Percentiles rank a stretch among this genome's conserved stretches.
These are phyloP conservation scores for Phoenicopterus ruber DNA, from an alignment of 2,113 vertebrate species.

Conservation along the genomic window DNA sequence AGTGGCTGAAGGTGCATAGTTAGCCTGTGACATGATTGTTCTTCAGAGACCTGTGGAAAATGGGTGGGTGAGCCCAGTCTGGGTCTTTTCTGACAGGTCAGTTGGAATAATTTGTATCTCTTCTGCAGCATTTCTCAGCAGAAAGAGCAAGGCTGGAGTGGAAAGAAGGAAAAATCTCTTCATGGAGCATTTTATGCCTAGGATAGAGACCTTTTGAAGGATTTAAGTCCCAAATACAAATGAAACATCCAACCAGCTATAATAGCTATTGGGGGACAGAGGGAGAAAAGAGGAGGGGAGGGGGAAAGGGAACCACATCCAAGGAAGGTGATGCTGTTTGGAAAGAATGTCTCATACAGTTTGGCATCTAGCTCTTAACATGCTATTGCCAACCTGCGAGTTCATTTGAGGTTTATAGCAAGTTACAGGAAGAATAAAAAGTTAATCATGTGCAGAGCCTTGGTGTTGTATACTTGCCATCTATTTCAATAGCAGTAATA, in stretches of 20 bases:
- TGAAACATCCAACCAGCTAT: not conserved
- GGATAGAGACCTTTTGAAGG: not conserved
- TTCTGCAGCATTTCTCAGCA: not conserved
- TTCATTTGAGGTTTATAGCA: constrained; percentile 58
- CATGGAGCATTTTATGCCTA: not conserved
- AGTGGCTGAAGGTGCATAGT: not conserved
- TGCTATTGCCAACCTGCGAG: constrained; percentile 21
- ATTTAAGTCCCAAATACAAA: not conserved
- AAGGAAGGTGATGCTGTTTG: constrained; percentile 9
- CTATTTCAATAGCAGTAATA: constrained; percentile 46
- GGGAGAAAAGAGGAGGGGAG: not conserved
- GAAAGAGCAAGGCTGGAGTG: not conserved
- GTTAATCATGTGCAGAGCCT: constrained; percentile 29
- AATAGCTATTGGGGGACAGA: not conserved
- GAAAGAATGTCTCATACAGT: constrained; percentile 32
- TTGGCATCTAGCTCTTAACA: not conserved
- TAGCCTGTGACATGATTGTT: not conserved
- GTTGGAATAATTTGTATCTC: not conserved
- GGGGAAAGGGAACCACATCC: not conserved
- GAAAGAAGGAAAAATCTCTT: not conserved
- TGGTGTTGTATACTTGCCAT: constrained; percentile 31
- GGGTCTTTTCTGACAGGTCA: not conserved
- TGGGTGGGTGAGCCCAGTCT: not conserved
- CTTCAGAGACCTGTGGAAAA: not conserved
- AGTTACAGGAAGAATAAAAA: constrained; percentile 63